Evolutionary conservation across 2,113 vertebrate species (phyloP), one percentile per base, ranked within the genome.

Genomic region (Sinocyclocheilus maitianheensis): DNA sequence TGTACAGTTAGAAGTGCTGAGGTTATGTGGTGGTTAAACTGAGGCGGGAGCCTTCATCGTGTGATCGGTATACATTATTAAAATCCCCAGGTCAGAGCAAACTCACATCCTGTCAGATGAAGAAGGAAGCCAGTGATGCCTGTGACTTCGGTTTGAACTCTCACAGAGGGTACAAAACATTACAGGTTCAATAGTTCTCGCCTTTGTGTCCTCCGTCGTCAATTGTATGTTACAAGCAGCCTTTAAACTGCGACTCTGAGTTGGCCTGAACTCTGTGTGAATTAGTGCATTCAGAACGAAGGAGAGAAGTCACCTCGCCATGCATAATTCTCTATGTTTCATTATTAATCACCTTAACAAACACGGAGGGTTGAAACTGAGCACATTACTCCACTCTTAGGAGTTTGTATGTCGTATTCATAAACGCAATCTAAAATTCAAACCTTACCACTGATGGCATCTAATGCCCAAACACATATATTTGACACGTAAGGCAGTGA

Each of bases 11-110:
- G 30, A 84, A 81, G 87, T 85, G 77, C 24, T 72, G 86, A 87
- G 90, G 88, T 93, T 83, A 86, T 86, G 78, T 79, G 84, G 84
- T 85, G 87, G 87, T 91, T 91, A 89, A 88, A 69, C 58, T 76
- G n/a, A 88, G 78, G 84, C 84, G 77, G 84, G 79, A 87, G 90
- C 63, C 84, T 69, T 72, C 80, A 71, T 53, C 48, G 77, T 87
- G 90, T 75, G 90, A 86, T 74, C 82, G 78, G 53, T 85, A 91
- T 94, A 4, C 81, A 94, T 92, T 94, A 93, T 94, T 93, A 77
- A 94, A 91, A 85, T 83, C 37, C 83, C 51, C 43, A 55, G 62
- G 89, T 91, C 91, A 90, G 46, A 77, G 81, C 63, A 90, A 87
- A 84, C 90, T 89, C 80, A 74, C 83, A 83, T 88, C 89, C 88